Percentiles rank a stretch among this genome's conserved stretches.
These are phyloP conservation scores for Ctenochaetus hawaiiensis DNA, from an alignment of 2,797 vertebrate species.

Conservation along the genomic window DNA sequence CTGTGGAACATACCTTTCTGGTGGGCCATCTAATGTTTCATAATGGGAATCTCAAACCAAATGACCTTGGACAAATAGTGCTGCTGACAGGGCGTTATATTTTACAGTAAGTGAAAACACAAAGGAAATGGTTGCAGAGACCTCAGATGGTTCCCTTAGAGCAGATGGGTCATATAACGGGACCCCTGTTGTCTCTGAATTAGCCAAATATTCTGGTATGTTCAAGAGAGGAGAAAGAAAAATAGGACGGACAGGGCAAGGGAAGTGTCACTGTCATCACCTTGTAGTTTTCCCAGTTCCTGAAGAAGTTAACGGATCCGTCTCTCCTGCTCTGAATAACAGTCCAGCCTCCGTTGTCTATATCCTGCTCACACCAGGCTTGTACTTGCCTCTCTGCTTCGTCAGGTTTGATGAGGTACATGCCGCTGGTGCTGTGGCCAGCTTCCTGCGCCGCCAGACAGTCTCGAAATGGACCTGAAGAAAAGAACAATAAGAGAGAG, in stretches of 20 bases:
- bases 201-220: slow-evolving; percentile 27
- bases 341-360: slow-evolving; percentile 97
- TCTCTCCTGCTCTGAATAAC: slow-evolving; percentile 95
- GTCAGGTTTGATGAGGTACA: slow-evolving; percentile 93
- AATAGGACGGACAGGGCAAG: slow-evolving; percentile 23
- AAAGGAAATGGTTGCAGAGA: slow-evolving; percentile 54
- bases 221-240: slow-evolving; percentile 12
- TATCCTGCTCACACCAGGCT: slow-evolving; percentile 95
- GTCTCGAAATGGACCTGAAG: slow-evolving; percentile 94
- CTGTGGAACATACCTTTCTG: slow-evolving; percentile 75
- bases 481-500: slow-evolving; percentile 38
- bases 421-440: slow-evolving; percentile 91
- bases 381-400: slow-evolving; percentile 89
- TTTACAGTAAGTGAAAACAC: slow-evolving; percentile 71
- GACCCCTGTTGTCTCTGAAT: slow-evolving; percentile 54
- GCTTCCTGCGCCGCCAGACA: slow-evolving; percentile 93
- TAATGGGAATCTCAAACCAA: slow-evolving; percentile 74
- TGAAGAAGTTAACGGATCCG: slow-evolving; percentile 97
- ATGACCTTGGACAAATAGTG: slow-evolving; percentile 54
- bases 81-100: slow-evolving; percentile 71
- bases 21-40: slow-evolving; percentile 72
- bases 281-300: slow-evolving; percentile 99
- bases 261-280: slow-evolving; percentile 79
- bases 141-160: slow-evolving; percentile 47
- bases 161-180: slow-evolving; percentile 36